phyloP scores from a whole-genome alignment of 2,113 vertebrate species.

The Typhlomys cinereus region DNA sequence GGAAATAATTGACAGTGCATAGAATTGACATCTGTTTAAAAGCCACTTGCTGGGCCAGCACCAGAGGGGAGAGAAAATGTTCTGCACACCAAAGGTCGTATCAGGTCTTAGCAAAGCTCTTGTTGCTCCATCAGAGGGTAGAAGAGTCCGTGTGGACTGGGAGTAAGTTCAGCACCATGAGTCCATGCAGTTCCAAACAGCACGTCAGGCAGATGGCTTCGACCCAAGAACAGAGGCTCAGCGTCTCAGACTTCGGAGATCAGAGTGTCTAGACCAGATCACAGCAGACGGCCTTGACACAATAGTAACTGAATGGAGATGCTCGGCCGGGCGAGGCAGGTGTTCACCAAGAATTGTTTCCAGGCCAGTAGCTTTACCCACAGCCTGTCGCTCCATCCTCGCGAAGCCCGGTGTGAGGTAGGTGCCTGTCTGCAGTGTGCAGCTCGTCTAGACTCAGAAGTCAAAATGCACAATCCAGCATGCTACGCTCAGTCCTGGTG shows the following conservation, averaged over 20 bases:
- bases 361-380: neutral
- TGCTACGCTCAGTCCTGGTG: neutral
- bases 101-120: neutral
- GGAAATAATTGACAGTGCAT: conserved; percentile 64
- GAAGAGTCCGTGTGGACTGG: neutral
- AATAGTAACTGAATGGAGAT: neutral
- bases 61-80: conserved; percentile 44
- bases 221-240: neutral
- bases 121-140: neutral
- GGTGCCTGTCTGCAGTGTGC: neutral
- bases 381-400: neutral
- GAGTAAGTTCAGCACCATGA: neutral
- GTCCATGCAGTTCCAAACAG: neutral
- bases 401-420: conserved; percentile 57
- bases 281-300: neutral
- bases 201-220: neutral
- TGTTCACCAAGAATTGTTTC: neutral
- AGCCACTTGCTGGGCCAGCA: conserved; percentile 72
- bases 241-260: neutral
- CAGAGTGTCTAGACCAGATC: neutral
- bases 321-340: neutral
- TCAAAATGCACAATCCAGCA: neutral
- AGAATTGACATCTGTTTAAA: conserved; percentile 30
- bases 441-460: neutral
- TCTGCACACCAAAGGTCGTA: neutral